Evolutionary conservation across 2,888 invertebrate genomes (phyloP), one percentile per base, ranked within the genome.

Genomic region (Stenotaenia linearis): DNA sequence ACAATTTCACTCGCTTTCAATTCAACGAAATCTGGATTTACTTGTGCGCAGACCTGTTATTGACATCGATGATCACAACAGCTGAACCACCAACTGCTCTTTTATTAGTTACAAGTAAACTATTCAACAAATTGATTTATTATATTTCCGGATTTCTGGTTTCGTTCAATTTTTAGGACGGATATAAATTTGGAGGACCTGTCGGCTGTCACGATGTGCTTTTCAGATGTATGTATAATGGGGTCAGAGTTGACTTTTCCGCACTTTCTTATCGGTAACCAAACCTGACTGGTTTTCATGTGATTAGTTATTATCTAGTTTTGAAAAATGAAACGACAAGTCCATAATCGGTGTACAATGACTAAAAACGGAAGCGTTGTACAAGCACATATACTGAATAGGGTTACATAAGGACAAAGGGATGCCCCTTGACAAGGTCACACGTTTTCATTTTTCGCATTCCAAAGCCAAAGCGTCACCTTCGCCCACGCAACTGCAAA

Each of bases 361-460:
- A 61, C 69, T 69, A 28, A 28, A 69, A 69, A 25, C 69, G 25
- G 69, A 69, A 69, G 28, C 28, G 28, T 69, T 9, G 25, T 56
- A 56, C 1, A 7, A 61, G 15, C 28, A 12, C 25, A 12, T 0
- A 25, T 4, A n/a, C 9, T 15, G 25, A 69, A 7, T 69, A 69
- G 15, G 28, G 69, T 69, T 69, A 25, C 69, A 28, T 69, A 69
- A 69, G 69, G 25, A 69, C 69, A 69, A 69, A 69, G 69, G 69
- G 69, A 69, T 69, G 69, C 69, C 69, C 69, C 69, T 69, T 28
- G 25, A 69, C 28, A 69, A 69, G 69, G 69, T 69, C 69, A 15
- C 25, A 3, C 28, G 25, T 69, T 69, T 69, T 69, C 21, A 28
- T 69, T 28, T 28, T n/a, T 28, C 69, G 15, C 25, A 23, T 69